These are phyloP conservation scores for Matsumyia berberina DNA, from an alignment of 2,888 invertebrate species.

Conservation along the genomic window DNA sequence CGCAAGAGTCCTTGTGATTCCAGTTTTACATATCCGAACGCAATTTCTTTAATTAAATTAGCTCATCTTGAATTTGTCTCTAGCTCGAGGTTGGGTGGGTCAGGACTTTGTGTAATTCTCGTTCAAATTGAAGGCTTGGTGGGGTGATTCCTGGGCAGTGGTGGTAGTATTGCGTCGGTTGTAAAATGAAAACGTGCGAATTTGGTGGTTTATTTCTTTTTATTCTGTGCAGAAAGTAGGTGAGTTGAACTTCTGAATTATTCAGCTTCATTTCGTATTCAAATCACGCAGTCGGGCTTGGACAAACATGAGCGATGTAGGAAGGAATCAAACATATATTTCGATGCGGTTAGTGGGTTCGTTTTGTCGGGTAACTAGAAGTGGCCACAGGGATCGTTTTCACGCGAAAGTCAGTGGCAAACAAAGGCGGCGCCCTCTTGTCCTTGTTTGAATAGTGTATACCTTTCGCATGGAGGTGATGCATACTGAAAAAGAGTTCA, in stretches of 20 bases:
- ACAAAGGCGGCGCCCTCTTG: slow-evolving; percentile 13
- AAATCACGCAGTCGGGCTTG: slow-evolving; percentile 37
- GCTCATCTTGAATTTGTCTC: slow-evolving; percentile 18
- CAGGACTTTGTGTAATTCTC: slow-evolving; percentile 3
- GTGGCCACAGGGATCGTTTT: slow-evolving; percentile 27
- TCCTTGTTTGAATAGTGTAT: background rate
- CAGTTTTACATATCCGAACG: slow-evolving; percentile 6
- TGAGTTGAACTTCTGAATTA: slow-evolving; percentile 50
- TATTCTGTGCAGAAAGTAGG: too few species aligned
- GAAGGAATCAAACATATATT: slow-evolving; percentile 12
- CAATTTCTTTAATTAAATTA: slow-evolving; percentile 63
- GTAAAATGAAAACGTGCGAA: slow-evolving; percentile 1
- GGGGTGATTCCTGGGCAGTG: background rate
- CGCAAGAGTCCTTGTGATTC: background rate
- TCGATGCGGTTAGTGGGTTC: background rate
- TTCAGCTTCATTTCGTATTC: slow-evolving; percentile 54
- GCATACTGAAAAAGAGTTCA: background rate
- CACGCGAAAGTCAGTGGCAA: slow-evolving; percentile 26
- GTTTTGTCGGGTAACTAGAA: slow-evolving; percentile 16
- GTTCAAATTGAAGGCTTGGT: slow-evolving; percentile 45
- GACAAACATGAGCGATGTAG: background rate
- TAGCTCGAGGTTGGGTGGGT: background rate
- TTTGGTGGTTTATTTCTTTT: slow-evolving; percentile 12
- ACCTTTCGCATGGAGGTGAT: background rate
- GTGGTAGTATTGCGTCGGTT: background rate